Evolutionary conservation across 2,113 vertebrate genomes (phyloP).

Genomic region (Solea senegalensis): DNA sequence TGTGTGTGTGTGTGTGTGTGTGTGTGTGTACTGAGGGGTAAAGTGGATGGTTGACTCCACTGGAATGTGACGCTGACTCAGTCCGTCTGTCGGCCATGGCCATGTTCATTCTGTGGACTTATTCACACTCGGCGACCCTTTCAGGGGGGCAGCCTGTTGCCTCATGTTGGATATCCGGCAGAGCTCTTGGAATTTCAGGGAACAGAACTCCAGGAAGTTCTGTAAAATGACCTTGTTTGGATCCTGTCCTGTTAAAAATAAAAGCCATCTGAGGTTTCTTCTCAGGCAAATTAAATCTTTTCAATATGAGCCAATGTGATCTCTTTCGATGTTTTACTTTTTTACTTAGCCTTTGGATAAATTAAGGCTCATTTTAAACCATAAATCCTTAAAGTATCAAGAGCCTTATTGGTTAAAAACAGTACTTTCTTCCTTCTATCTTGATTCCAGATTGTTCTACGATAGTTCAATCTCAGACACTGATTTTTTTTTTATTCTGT

Average conservation of each 20-base stretch:
- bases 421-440: too few relatives aligned
- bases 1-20: conserved; percentile 42
- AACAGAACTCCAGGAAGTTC: conserved; percentile 65
- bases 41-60: conserved; percentile 80
- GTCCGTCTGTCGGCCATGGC: conserved; percentile 76
- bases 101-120: conserved; percentile 77
- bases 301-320: too few relatives aligned
- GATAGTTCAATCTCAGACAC: too few relatives aligned
- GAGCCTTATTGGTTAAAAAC: too few relatives aligned
- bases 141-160: conserved; percentile 67
- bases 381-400: too few relatives aligned
- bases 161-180: conserved; percentile 78
- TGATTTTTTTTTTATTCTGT: too few relatives aligned
- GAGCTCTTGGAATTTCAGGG: conserved; percentile 65
- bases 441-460: too few relatives aligned
- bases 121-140: conserved; percentile 72
- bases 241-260: conserved; percentile 13
- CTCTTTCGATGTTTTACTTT: too few relatives aligned
- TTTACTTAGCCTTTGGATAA: too few relatives aligned
- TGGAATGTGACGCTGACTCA: conserved; percentile 84
- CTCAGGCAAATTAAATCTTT: too few relatives aligned
- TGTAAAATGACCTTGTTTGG: conserved; percentile 43
- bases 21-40: conserved; percentile 58
- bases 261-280: not conserved
- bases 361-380: too few relatives aligned